Evolutionary conservation across 2,113 vertebrate species (phyloP), one percentile per base, ranked within the genome.

Genomic region (Condylura cristata): DNA sequence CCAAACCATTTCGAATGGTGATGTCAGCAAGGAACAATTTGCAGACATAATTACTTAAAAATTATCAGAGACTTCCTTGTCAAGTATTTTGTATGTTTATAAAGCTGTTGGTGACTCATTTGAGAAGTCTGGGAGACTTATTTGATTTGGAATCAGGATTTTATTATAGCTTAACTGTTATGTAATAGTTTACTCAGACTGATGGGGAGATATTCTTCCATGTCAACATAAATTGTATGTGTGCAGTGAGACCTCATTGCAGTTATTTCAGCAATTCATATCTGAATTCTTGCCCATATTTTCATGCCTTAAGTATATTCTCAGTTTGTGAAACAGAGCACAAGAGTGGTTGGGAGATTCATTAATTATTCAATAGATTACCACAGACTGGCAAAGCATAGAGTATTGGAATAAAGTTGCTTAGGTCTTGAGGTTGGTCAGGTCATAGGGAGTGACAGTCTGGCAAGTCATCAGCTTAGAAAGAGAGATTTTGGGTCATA

Each of bases 21-120:
- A 99, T 99, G 99, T 99, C 98, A 99, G 97, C 98, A 97, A 97
- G 95, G 96, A 99, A 98, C 97, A 99, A 99, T 99, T 98, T 98
- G 96, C 98, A 98, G 98, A 98, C 98, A 98, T 99, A 98, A 99
- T 99, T 99, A 99, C 98, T 97, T 97, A 98, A 98, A 98, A 98
- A 99, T 99, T 99, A 99, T 99, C 98, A 98, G 98, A 98, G 98
- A 98, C 98, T 98, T 98, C 98, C 98, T 98, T 98, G 98, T 98
- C 98, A 98, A 99, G 97, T 98, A 98, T 98, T 98, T 98, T 98
- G 98, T 98, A 96, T 98, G 98, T 98, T 98, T 99, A 98, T 98
- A 98, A 98, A 98, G 98, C 98, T 99, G 98, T 98, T 98, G 98
- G 98, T 99, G 98, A 99, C 98, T 99, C 98, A 99, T 98, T 98